Conservation (phyloP, 2,797 vertebrate species). For the Aquila chrysaetos region DNA sequence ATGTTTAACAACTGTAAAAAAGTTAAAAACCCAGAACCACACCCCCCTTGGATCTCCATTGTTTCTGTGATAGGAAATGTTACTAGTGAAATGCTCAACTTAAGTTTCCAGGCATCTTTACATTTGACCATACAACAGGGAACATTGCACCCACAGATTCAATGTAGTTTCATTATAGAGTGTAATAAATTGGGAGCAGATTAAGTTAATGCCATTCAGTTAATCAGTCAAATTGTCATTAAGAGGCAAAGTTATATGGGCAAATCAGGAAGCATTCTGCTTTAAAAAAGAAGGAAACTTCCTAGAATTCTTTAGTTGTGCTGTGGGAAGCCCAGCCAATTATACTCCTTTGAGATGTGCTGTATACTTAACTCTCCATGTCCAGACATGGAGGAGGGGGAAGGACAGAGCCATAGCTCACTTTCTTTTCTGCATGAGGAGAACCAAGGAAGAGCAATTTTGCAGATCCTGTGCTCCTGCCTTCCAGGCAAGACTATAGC, state of each 20-base stretch:
- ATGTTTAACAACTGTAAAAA: neutral
- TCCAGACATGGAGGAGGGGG: neutral
- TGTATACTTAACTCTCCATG: neutral
- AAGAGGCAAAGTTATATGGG: neutral
- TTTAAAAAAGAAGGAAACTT: constrained; percentile 9
- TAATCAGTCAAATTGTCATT: neutral
- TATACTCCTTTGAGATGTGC: neutral
- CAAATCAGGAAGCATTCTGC: neutral
- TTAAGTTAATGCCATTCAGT: neutral
- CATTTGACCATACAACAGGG: neutral
- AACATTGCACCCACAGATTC: neutral
- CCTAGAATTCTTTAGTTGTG: neutral
- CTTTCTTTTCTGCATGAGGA: neutral
- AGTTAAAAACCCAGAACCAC: neutral
- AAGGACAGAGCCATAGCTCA: neutral
- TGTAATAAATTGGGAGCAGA: neutral
- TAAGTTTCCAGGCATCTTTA: neutral
- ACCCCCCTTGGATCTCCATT: neutral
- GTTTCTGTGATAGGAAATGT: neutral
- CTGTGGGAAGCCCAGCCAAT: neutral
- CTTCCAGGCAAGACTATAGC: neutral
- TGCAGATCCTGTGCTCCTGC: neutral
- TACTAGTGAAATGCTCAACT: neutral
- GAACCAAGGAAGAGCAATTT: neutral
- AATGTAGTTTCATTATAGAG: neutral